Percentiles rank a stretch among this genome's conserved stretches.
These are phyloP conservation scores for Scrobipalpa atriplicella DNA, from an alignment of 2,888 invertebrate genomes.

Conservation along the genomic window DNA sequence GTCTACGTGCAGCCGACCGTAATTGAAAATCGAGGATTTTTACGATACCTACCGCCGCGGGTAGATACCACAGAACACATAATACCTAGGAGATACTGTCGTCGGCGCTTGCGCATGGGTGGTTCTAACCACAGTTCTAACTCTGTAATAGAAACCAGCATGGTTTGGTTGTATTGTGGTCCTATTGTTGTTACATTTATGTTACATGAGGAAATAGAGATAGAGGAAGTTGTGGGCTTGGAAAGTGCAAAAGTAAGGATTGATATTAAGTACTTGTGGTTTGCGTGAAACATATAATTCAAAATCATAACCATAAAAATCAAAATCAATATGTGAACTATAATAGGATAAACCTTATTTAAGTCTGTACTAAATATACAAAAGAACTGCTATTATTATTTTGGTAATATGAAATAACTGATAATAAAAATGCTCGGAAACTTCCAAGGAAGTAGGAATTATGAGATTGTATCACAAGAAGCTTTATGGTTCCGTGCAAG, in stretches of 20 bases:
- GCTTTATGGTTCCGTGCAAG: slow-evolving; percentile 2
- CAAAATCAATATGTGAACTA: no score
- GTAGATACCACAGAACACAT: no score
- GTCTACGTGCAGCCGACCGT: slow-evolving; percentile 17
- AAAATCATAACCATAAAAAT: no score
- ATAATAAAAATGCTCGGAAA: neutral
- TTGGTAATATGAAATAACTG: neutral
- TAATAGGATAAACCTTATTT: no score
- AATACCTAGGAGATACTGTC: no score
- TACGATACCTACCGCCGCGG: slow-evolving; percentile 6
- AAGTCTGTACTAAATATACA: no score
- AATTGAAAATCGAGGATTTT: slow-evolving; percentile 21
- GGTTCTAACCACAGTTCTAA: neutral
- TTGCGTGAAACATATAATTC: no score
- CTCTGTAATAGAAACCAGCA: neutral
- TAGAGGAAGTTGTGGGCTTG: neutral
- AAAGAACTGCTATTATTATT: neutral
- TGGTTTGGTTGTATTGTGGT: no score
- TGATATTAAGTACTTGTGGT: no score
- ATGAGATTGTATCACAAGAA: neutral
- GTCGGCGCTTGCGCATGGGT: neutral
- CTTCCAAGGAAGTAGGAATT: neutral
- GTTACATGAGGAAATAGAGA: neutral
- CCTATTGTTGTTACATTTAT: no score
- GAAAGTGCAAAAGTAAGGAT: no score